Evolutionary conservation across 2,113 vertebrate genomes (phyloP).

Genomic region (Lethenteron camtschaticum): DNA sequence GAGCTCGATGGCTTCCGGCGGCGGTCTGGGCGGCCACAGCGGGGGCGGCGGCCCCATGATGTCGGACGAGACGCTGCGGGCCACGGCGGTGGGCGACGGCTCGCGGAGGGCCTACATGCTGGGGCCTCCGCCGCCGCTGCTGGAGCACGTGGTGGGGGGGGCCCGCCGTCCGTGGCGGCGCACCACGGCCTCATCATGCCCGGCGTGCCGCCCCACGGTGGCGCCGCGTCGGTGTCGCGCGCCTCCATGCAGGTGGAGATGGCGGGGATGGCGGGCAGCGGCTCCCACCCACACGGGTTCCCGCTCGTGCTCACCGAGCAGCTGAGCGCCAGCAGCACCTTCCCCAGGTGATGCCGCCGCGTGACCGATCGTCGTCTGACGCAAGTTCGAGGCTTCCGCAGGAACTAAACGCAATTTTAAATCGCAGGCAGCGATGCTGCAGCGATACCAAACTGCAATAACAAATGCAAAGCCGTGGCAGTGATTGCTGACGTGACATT

Average conservation of each 20-base stretch:
- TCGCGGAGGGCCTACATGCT: not conserved
- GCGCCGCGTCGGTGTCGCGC: not conserved
- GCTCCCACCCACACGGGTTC: not conserved
- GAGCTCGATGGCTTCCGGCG: too few species aligned
- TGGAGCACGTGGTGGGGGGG: not conserved
- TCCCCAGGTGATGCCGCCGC: not conserved
- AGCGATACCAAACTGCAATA: not conserved
- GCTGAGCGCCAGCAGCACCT: conserved; percentile 2
- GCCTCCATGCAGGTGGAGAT: not conserved
- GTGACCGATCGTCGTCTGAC: not conserved
- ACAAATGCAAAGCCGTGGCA: not conserved
- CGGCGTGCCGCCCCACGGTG: not conserved
- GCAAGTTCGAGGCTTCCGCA: not conserved
- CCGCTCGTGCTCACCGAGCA: not conserved
- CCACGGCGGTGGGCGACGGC: conserved; percentile 1
- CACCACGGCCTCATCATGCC: not conserved
- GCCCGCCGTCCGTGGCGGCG: not conserved
- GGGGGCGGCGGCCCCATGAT: too few species aligned
- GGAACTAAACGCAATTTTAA: not conserved
- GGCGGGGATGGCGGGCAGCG: too few species aligned
- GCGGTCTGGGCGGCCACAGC: too few species aligned
- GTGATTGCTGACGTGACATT: not conserved
- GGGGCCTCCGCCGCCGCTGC: conserved; percentile 3
- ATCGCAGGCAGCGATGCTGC: not conserved
- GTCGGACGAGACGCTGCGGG: not conserved